Evolutionary conservation across 1,140 invertebrate species (phyloP), one percentile per base, ranked within the genome.

Genomic region (Brachionus paranguensis): DNA sequence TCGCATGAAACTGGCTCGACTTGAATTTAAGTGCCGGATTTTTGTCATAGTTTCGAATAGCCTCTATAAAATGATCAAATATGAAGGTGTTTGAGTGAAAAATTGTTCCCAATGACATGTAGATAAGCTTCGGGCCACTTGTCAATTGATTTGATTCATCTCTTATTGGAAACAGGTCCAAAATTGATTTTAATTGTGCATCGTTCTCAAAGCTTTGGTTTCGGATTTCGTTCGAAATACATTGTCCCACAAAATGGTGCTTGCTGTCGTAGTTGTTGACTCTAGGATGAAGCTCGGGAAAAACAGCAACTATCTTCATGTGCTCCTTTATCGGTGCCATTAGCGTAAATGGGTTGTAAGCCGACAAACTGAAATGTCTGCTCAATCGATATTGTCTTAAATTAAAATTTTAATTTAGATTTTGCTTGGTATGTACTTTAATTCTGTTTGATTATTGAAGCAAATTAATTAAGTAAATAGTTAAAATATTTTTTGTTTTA

Each of bases 271-370:
- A 68, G 1, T 68, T 68, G 27, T 68, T 68, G 10, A 68, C 64
- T 68, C 64, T 68, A 8, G 64, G 64, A 68, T 68, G 65, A 37
- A 68, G 65, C 12, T 68, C 65, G 0, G 65, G 65, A 12, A 68
- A 68, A 68, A 68, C 65, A 11, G 65, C 65, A 14, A 68, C 65
- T 68, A 68, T 68, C 41, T 68, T 68, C 65, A 68, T 68, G n/a
- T 68, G 65, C 24, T 68, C 65, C 3, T 68, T 68, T 68, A 68
- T 29, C 0, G 65, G 65, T 12, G 65, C 65, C 65, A 68, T 68
- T 3, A 68, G n/a, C 0, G 33, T 41, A 68, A 68, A 68, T 68
- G 65, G 65, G 33, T 68, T 68, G 33, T 68, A 68, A 4, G 27
- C 29, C 3, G 65, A 68, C 33, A 68, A 33, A 68, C 10, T 41